These are phyloP conservation scores for Borostomias antarcticus DNA, from an alignment of 2,797 vertebrate genomes.

Conservation along the genomic window DNA sequence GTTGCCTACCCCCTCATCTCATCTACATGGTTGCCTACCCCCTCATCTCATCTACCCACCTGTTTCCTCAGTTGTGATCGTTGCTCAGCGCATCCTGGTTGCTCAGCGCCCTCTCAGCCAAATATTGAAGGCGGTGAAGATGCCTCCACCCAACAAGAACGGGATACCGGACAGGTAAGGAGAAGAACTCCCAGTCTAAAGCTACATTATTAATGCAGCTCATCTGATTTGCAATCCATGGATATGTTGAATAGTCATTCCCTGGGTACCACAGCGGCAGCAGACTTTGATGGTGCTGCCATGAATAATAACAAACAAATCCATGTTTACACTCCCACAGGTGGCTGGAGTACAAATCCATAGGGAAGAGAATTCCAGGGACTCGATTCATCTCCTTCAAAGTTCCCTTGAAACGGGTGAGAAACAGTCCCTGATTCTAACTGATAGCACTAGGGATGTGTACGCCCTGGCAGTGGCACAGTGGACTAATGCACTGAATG, in stretches of 20 bases:
- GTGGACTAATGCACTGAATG: too few relatives aligned
- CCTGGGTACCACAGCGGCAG: too few relatives aligned
- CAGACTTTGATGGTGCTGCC: not conserved
- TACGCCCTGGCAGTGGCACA: not conserved
- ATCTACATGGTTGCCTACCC: too few relatives aligned
- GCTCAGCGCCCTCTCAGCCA: not conserved
- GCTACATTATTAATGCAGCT: too few relatives aligned
- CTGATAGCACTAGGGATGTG: not conserved
- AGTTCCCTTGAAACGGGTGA: constrained; percentile 87
- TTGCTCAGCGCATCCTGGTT: not conserved
- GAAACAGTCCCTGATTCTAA: not conserved
- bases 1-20: too few relatives aligned
- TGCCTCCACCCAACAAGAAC: constrained; percentile 36
- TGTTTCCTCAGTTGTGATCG: not conserved
- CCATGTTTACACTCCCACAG: constrained; percentile 54
- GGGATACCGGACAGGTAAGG: constrained; percentile 61
- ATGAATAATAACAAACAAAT: too few relatives aligned
- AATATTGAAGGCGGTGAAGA: constrained; percentile 6
- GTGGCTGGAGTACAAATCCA: constrained; percentile 83
- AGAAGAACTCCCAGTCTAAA: too few relatives aligned
- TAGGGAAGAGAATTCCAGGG: constrained; percentile 83
- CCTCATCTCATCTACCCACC: too few relatives aligned
- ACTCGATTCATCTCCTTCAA: constrained; percentile 93
- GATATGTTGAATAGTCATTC: not conserved
- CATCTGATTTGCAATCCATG: not conserved